Evolutionary conservation across 2,113 vertebrate genomes (phyloP), one percentile per base, ranked within the genome.

Genomic region (Calidris pugnax): DNA sequence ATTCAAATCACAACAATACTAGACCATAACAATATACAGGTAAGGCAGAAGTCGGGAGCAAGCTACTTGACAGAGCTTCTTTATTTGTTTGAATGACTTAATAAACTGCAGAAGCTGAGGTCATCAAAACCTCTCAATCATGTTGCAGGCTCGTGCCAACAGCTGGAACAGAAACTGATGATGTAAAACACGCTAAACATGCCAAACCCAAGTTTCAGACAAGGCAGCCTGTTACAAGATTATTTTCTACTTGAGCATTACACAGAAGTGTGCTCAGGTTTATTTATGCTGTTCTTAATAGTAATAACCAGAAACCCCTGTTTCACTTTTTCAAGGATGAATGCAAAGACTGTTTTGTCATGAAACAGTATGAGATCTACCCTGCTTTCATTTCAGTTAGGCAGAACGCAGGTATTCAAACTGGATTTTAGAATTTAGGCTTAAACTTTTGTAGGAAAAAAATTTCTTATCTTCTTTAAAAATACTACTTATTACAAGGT

Each of bases 61-160:
- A 95, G 62, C 37, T 89, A 67, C 74, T 94, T 87, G 84, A 87
- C 77, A 97, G 77, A 92, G 59, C 41, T 85, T 95, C 59, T 94
- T 95, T 89, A 76, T 94, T 93, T 93, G 45, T 97, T 92, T 89
- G 77, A 84, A 78, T 97, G 89, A 94, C 93, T 95, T 95, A 97
- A 92, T 92, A 95, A 95, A 82, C 80, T 95, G 87, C 77, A 80
- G 94, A 89, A 95, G 91, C 84, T 95, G 87, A 96, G 93, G 94
- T 97, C 96, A 92, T 93, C 84, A 93, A 95, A 95, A 94, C 22
- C 89, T 85, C 91, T 97, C 93, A 95, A 83, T 97, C 96, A 89
- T 89, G 84, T 50, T 83, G 53, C 62, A 85, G 87, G 48, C 74
- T 79, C 57, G 76, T 89, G 93, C 89, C 91, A 97, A 93, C 73